phyloP scores from a whole-genome alignment of 2,797 vertebrate genomes.

The Orientallactaga sibirica region DNA sequence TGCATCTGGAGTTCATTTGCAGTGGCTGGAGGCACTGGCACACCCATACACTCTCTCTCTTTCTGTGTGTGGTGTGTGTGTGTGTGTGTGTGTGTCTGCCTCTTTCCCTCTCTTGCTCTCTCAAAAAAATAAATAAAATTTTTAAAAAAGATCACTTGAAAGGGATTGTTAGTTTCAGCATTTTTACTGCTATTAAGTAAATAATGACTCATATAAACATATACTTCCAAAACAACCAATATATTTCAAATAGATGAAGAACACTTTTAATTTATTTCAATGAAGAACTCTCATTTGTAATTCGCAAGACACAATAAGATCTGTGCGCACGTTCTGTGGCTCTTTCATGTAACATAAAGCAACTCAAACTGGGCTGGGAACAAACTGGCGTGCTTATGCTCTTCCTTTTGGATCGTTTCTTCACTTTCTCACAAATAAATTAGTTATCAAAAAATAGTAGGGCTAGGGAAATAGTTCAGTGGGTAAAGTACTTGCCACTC shows the following conservation, averaged over 20 bases:
- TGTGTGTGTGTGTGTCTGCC: no score
- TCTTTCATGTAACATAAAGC: slow-evolving; percentile 16
- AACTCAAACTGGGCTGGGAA: not conserved
- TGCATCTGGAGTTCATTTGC: no score
- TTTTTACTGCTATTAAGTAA: not conserved
- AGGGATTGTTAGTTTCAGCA: not conserved
- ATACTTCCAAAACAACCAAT: slow-evolving; percentile 20
- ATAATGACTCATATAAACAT: not conserved
- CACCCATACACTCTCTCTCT: no score
- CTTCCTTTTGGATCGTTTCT: not conserved
- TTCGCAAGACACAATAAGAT: not conserved
- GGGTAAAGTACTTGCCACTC: no score
- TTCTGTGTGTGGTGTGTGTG: no score
- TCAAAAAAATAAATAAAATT: no score
- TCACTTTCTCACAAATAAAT: slow-evolving; percentile 44
- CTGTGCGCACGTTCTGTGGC: not conserved
- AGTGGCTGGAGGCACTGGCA: no score
- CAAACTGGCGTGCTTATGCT: not conserved
- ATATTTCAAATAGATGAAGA: slow-evolving; percentile 27
- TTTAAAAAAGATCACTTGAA: not conserved
- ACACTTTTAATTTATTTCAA: slow-evolving; percentile 40
- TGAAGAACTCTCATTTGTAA: slow-evolving; percentile 32
- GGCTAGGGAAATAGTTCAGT: not conserved
- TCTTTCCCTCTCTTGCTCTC: not conserved
- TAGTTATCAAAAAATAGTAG: not conserved